Base-by-base conservation (phyloP, 2,113 vertebrate genomes). In the Oryzias curvinotus region DNA sequence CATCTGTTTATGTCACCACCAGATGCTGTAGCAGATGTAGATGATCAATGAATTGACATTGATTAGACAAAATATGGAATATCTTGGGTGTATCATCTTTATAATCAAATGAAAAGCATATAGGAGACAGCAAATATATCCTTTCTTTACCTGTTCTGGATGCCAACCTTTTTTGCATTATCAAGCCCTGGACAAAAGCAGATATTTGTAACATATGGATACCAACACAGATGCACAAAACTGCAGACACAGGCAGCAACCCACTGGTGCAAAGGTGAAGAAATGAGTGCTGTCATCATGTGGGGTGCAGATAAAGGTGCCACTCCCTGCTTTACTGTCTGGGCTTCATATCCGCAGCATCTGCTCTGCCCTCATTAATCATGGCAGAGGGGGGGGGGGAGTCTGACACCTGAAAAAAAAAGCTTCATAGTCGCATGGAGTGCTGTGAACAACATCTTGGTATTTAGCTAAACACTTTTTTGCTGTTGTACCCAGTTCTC, bases 361-460 rank as follows among this genome's bases (percentile, higher is more conserved):
- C 85, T 88, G 84, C 76, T 75, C 79, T 66, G 60, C 54, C 65
- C 73, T 87, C 80, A 85, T 89, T 87, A 89, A 87, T 89, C 86
- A 85, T 65, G 47, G 48, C 53, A 60, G 74, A 58, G 70, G 83
- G 82, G 80, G 67, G 77, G 48, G 65, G 36, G 71, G 71, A 72
- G 78, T 80, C 52, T 74, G 84, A 72, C 75, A 64, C 68, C 63
- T 81, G 73, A 81, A 76, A 87, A 76, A 87, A 76, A 68, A 66
- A 70, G 71, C 73, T 70, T 65, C 53, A 82, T 73, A 73, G 68
- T 77, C 57, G 45, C 81, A 70, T 15, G 45, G 73, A 71, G 75
- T 16, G 68, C 57, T 25, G 55, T 17, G 19, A 69, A 80, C 65
- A 72, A 54, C 73, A 58, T 78, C 67, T 64, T 51, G 51, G 52